These are phyloP conservation scores for Chloroceryle aenea DNA, from an alignment of 2,113 vertebrate genomes.

Conservation along the genomic window DNA sequence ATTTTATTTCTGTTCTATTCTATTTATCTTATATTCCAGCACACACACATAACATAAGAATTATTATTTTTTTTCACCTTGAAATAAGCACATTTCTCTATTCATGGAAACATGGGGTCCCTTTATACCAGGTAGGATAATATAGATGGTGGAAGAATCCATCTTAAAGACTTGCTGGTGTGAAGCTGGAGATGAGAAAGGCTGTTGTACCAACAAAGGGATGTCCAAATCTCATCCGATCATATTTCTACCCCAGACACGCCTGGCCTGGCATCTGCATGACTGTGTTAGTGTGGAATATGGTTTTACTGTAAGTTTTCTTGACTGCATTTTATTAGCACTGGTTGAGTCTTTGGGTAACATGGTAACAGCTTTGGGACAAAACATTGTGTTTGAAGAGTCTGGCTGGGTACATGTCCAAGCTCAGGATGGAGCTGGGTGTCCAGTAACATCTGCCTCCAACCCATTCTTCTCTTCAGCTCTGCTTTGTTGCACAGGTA, in stretches of 20 bases:
- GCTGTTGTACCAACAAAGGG: not conserved
- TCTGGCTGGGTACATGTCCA: not conserved
- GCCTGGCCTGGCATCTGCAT: not conserved
- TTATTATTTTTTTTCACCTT: too few relatives aligned
- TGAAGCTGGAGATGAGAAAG: not conserved
- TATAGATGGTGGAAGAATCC: not conserved
- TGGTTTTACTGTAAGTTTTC: not conserved
- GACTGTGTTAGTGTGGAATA: not conserved
- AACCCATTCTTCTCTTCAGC: not conserved
- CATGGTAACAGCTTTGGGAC: not conserved
- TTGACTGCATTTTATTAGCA: not conserved
- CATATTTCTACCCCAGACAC: not conserved
- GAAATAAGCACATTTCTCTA: too few relatives aligned
- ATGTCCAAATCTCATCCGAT: not conserved
- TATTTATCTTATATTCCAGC: not conserved
- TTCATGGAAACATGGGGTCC: too few relatives aligned
- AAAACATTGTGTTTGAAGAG: rapidly evolving
- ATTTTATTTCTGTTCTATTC: too few relatives aligned
- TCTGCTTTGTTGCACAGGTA: not conserved
- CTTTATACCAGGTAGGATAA: not conserved
- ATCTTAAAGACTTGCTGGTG: not conserved
- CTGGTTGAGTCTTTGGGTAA: not conserved
- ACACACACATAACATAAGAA: too few relatives aligned
- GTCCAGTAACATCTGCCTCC: too few relatives aligned
- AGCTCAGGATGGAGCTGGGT: not conserved